Evolutionary conservation across 2,888 invertebrate genomes (phyloP), one percentile per base, ranked within the genome.

Genomic region (Parnassius apollo): DNA sequence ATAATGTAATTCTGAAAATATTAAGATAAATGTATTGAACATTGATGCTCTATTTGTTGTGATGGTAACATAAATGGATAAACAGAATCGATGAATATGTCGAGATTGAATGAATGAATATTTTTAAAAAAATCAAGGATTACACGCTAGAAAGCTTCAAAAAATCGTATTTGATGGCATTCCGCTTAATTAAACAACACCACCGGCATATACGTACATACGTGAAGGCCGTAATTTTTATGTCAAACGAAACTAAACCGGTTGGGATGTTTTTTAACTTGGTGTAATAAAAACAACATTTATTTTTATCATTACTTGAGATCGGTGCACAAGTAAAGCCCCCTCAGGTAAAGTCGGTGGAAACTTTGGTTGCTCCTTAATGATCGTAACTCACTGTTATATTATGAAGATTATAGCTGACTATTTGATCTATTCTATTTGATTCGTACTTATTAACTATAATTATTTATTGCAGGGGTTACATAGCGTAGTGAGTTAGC

Each of bases 271-370:
- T 85, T 86, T 88, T 81, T 80, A 81, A 84, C 11, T 76, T 82
- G 83, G 82, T 82, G 85, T 87, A 86, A 88, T 89, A 89, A 90
- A 90, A 90, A 88, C 88, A 83, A 82, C 86, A 88, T 90, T 35
- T 18, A 18, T 18, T 18, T 0, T 35, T 35, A 89, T 88, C 88
- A 73, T 75, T 78, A 81, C 70, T 72, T 73, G 81, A 80, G 83
- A 88, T 88, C 87, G 71, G 76, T 77, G 78, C 79, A 81, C 78
- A 80, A 76, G 80, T 74, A 71, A 18, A 18, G 18, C 68, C 73
- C 68, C 48, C 71, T 53, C 64, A 58, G 63, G 63, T 64, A 66
- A 50, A 58, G 59, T 61, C 70, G 68, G 71, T 49, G 53, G 68
- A 70, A 73, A 72, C 75, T 80, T 74, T 69, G 76, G 77, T 55